A percentile compares a stretch with the other conserved stretches of the same genome.
Evolutionary conservation across 2,888 invertebrate species (phyloP).

Genomic region (Timema podura): DNA sequence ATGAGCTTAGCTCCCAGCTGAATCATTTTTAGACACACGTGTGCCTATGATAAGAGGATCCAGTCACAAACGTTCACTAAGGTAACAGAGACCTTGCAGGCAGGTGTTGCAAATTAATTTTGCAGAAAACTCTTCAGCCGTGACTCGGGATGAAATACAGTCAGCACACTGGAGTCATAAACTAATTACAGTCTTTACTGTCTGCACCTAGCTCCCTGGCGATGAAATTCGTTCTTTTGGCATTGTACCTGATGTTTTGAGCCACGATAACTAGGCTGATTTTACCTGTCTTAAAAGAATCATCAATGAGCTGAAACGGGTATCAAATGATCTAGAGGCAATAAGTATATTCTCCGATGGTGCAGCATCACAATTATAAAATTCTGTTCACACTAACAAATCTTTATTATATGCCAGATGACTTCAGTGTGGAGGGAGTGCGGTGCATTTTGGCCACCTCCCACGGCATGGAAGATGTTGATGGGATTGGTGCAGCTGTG

Average conservation of each 20-base stretch:
- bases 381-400: not conserved
- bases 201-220: not conserved
- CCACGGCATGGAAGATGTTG: not conserved
- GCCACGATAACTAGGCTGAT: not conserved
- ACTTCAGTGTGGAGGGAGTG: not conserved
- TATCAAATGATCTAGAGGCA: not conserved
- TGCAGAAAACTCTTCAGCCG: conserved; percentile 4
- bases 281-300: not conserved
- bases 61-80: not conserved
- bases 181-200: not conserved
- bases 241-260: not conserved
- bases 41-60: not conserved
- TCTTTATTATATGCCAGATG: not conserved
- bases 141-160: not conserved
- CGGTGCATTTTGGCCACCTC: not conserved
- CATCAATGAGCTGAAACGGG: not conserved
- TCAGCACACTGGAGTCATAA: not conserved
- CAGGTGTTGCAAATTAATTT: not conserved
- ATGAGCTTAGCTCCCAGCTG: not conserved
- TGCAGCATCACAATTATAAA: conserved; percentile 7
- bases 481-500: not conserved
- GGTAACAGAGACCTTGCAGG: not conserved
- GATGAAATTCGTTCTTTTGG: not conserved
- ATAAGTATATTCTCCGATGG: not conserved
- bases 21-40: not conserved